A percentile compares a stretch with the other conserved stretches of the same genome.
phyloP scores from a whole-genome alignment of 2,888 invertebrate species.

The Cantharis rufa region DNA sequence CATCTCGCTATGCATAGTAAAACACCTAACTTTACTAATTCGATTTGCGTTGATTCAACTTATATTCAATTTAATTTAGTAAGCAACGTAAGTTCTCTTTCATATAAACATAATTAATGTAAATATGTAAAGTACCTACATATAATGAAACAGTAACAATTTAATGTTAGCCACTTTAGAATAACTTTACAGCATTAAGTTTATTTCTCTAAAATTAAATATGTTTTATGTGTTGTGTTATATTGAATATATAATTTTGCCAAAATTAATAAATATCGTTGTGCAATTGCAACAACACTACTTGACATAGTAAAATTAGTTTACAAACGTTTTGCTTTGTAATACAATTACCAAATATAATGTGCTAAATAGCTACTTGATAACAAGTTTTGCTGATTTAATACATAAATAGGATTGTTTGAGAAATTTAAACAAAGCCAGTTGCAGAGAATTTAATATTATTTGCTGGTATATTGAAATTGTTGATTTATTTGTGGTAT shows the following conservation, averaged over 20 bases:
- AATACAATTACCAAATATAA: constrained; percentile 18
- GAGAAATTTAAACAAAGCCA: not conserved
- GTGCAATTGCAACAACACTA: constrained; percentile 1
- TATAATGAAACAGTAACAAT: not conserved
- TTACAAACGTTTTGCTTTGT: constrained; percentile 25
- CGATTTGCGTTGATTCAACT: constrained; percentile 41
- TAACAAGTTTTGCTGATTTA: constrained; percentile 2
- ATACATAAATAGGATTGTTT: not conserved
- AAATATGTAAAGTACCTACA: not conserved
- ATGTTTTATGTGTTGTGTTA: too few species aligned
- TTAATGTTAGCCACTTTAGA: not conserved
- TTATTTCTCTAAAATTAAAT: too few species aligned
- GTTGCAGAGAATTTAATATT: not conserved
- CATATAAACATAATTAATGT: not conserved
- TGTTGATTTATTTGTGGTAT: not conserved
- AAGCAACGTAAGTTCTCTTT: not conserved
- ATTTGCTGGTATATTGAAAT: not conserved
- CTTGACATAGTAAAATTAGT: constrained; percentile 18
- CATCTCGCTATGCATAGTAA: constrained; percentile 44
- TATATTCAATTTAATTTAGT: constrained; percentile 36
- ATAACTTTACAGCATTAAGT: not conserved
- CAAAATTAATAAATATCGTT: constrained; percentile 15
- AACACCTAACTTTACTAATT: constrained; percentile 42
- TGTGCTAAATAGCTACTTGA: constrained; percentile 23
- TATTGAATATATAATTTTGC: not conserved